Conservation (phyloP, 2,113 vertebrate species). For the Melierax canorus region DNA sequence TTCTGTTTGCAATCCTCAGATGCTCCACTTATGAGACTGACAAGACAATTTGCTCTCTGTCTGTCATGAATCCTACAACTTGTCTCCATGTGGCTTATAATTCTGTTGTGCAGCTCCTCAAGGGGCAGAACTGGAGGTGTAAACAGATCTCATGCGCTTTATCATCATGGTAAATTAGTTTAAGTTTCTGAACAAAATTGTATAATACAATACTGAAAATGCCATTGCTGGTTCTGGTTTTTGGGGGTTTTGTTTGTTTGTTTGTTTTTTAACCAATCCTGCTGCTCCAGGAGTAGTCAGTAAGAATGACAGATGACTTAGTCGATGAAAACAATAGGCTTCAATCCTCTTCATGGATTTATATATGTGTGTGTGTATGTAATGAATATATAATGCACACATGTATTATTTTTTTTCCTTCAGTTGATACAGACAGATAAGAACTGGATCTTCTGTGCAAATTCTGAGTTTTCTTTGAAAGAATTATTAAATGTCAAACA, state of each 20-base stretch:
- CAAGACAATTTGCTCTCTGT: neutral
- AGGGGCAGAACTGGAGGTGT: neutral
- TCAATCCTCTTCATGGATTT: neutral
- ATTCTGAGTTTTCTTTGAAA: neutral
- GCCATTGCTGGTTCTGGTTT: fast-evolving
- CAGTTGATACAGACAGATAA: neutral
- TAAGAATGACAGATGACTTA: neutral
- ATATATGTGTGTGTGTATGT: neutral
- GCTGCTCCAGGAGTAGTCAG: neutral
- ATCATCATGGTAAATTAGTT: neutral
- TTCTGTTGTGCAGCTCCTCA: neutral
- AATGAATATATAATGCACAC: neutral
- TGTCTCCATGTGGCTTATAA: neutral
- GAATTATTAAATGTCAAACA: neutral
- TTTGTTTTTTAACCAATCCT: neutral
- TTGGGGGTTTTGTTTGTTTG: fast-evolving
- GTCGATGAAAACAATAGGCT: neutral
- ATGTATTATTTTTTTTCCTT: neutral
- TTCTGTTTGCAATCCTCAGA: neutral
- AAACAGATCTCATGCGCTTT: neutral
- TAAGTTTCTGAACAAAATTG: neutral
- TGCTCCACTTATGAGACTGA: neutral
- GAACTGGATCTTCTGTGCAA: neutral
- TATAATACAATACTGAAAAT: neutral
- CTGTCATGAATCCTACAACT: neutral